A percentile compares a stretch with the other conserved stretches of the same genome.
Conservation (phyloP, 2,113 vertebrate genomes). For the Pelusios castaneus region DNA sequence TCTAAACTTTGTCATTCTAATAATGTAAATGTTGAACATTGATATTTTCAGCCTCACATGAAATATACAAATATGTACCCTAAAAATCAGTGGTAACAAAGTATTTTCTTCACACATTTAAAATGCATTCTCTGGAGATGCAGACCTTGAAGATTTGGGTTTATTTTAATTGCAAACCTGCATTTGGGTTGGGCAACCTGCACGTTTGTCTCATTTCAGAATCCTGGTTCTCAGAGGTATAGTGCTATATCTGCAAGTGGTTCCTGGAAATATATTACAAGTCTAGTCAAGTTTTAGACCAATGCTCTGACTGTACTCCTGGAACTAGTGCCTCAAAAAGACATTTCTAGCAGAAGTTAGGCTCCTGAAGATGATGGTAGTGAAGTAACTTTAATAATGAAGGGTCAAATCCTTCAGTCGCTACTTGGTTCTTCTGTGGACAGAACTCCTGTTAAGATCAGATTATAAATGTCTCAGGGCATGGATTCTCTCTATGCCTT, state of each 20-base stretch:
- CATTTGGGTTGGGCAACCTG: background rate
- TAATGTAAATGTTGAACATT: background rate
- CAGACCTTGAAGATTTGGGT: background rate
- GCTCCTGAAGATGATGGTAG: background rate
- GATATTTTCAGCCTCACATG: background rate
- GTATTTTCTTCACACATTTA: background rate
- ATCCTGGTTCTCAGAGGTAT: background rate
- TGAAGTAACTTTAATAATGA: background rate
- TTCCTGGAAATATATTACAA: background rate
- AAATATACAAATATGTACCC: background rate
- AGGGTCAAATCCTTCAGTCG: background rate
- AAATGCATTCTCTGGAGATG: background rate
- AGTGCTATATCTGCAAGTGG: background rate
- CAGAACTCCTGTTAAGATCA: background rate
- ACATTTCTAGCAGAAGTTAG: background rate
- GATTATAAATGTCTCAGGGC: background rate
- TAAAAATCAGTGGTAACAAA: background rate
- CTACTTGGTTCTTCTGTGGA: fast-evolving
- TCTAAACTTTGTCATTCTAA: background rate
- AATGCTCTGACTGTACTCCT: background rate
- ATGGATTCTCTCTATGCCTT: background rate
- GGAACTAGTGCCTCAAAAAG: background rate
- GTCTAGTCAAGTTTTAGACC: background rate
- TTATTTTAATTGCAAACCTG: background rate
- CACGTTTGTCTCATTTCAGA: background rate